phyloP scores from a whole-genome alignment of 2,888 invertebrate genomes.

The Rhorus exstirpatorius region DNA sequence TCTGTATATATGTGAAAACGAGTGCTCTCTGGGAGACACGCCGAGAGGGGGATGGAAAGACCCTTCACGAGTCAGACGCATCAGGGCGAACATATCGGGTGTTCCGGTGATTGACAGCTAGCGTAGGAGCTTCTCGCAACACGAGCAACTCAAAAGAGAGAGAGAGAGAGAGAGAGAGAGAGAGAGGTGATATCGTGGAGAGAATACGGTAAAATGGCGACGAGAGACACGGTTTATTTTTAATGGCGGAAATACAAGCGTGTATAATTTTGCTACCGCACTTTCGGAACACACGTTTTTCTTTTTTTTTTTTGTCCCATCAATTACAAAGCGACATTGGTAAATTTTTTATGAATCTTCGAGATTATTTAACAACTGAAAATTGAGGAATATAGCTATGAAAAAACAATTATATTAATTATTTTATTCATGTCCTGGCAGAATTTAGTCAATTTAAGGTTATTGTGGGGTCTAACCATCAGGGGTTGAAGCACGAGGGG shows the following conservation, averaged over 20 bases:
- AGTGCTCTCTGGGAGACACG: conserved; percentile 49
- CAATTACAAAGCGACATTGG: conserved; percentile 15
- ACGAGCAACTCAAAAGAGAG: conserved; percentile 26
- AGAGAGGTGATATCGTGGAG: conserved; percentile 67
- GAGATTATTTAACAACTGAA: neutral
- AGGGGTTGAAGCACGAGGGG: no score
- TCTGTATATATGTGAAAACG: conserved; percentile 75
- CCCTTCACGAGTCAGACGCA: conserved; percentile 58
- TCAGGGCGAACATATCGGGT: conserved; percentile 77
- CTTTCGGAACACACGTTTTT: neutral
- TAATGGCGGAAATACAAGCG: conserved; percentile 78
- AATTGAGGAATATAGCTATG: neutral
- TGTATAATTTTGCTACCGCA: neutral
- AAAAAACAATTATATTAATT: conserved; percentile 27
- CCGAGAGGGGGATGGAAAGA: conserved; percentile 55
- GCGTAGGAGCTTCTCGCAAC: conserved; percentile 74
- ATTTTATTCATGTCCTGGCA: neutral
- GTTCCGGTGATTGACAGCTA: conserved; percentile 84
- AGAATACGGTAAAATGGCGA: conserved; percentile 83
- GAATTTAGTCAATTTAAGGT: no score
- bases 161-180: conserved; percentile 46
- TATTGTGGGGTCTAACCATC: no score
- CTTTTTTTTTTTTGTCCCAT: conserved; percentile 16
- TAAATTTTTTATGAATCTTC: conserved; percentile 1
- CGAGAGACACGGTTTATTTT: conserved; percentile 84